Evolutionary conservation across 2,888 invertebrate species (phyloP), one percentile per base, ranked within the genome.

Genomic region (Scaptomyza flava): DNA sequence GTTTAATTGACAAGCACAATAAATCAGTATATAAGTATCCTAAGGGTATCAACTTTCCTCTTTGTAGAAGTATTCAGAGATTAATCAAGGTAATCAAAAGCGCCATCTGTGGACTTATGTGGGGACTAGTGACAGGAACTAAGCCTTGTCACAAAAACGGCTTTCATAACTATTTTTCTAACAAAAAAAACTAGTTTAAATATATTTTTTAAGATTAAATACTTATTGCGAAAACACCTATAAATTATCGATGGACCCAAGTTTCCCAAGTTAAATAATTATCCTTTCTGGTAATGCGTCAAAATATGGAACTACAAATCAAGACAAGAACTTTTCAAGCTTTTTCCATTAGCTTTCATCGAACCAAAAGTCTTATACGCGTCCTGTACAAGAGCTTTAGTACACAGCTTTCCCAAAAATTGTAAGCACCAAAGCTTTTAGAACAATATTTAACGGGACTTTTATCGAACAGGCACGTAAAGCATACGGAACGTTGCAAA

Each of bases 61-160:
- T 50, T 66, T 6, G 3, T 12, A 20, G 27, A 34, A 31, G 11
- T 30, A 53, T 14, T 12, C 20, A 2, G 6, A 12, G 6, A 41
- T n/a, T 31, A 9, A 34, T 23, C 4, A 20, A 11, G 8, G 6
- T 41, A 20, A 23, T 3, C 1, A 11, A 3, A 11, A 47, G 67
- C 72, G 73, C 53, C 73, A 61, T 38, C 73, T 73, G 8, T 72
- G 50, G 9, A 4, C 8, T 17, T 0, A 3, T 14, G 7, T 3
- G 12, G 30, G 34, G 60, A 41, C 57, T 50, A 8, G 0, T 8
- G 8, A 1, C 17, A 27, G 12, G 8, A 14, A 14, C 50, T 53
- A 14, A 14, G 5, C 34, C 31, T 20, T 7, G n/a, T 3, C 38
- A n/a, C n/a, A n/a, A n/a, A n/a, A n/a, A n/a, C n/a, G n/a, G 17